Percentiles rank a stretch among this genome's conserved stretches.
Conservation (phyloP, 2,797 vertebrate genomes). For the Micropoecilia bifurca region DNA sequence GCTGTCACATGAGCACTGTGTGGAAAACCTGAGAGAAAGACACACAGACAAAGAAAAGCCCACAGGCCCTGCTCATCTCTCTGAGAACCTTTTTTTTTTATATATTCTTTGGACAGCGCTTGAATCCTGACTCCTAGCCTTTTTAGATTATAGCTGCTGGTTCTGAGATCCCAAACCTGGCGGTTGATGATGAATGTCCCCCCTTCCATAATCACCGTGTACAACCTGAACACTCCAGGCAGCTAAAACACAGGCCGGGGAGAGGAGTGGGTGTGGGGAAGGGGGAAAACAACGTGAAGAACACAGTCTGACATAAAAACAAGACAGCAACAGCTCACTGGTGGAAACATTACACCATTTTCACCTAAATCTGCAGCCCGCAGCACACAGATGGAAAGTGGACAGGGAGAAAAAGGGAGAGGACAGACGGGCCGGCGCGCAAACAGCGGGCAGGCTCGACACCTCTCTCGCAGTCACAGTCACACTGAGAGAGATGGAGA, state of each 20-base stretch:
- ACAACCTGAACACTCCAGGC: constrained; percentile 58
- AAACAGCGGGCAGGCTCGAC: constrained; percentile 73
- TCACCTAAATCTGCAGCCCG: constrained; percentile 81
- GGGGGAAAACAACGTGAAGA: constrained; percentile 56
- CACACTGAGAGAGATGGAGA: constrained; percentile 53
- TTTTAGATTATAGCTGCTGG: constrained; percentile 59
- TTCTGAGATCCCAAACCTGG: constrained; percentile 55
- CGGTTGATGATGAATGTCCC: constrained; percentile 59
- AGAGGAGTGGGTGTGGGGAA: constrained; percentile 39
- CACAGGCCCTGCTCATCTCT: constrained; percentile 63
- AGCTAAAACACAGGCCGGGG: constrained; percentile 64
- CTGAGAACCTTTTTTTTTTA: constrained; percentile 65
- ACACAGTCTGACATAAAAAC: constrained; percentile 69
- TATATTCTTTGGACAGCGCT: constrained; percentile 55
- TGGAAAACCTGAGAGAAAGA: constrained; percentile 57
- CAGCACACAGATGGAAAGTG: constrained; percentile 74
- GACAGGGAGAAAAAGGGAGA: constrained; percentile 61
- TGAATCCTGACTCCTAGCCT: constrained; percentile 55
- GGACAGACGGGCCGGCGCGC: constrained; percentile 64
- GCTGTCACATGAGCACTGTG: constrained; percentile 73
- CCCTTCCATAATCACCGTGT: constrained; percentile 27
- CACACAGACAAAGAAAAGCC: constrained; percentile 32
- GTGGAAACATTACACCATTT: constrained; percentile 78
- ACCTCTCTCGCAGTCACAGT: constrained; percentile 67
- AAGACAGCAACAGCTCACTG: constrained; percentile 81